Evolutionary conservation across 2,113 vertebrate genomes (phyloP).

Genomic region (Hippopotamus amphibius): DNA sequence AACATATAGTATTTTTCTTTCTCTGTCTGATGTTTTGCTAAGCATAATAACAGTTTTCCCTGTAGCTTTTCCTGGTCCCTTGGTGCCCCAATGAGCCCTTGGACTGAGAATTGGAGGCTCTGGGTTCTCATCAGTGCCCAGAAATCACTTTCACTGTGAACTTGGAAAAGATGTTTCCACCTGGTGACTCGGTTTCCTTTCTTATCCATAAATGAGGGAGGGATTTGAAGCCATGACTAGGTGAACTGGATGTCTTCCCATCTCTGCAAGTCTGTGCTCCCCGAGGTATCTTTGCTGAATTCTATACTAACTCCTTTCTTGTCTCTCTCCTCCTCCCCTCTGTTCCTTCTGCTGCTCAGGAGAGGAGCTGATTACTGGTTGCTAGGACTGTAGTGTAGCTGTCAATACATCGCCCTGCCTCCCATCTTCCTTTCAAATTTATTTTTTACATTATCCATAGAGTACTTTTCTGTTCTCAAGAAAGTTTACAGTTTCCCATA

Average conservation of each 20-base stretch:
- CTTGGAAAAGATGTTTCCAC: neutral
- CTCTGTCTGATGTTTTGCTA: neutral
- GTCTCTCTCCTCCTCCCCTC: neutral
- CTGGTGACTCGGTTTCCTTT: neutral
- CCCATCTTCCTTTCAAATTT: neutral
- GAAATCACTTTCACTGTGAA: neutral
- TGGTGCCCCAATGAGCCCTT: neutral
- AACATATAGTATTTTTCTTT: neutral
- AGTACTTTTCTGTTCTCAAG: constrained; percentile 21
- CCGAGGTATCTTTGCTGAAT: neutral
- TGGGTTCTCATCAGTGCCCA: neutral
- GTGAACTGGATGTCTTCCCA: neutral
- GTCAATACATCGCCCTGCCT: neutral
- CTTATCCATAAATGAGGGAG: neutral
- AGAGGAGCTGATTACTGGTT: neutral
- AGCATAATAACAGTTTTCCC: neutral
- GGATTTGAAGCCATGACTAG: neutral
- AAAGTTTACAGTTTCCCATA: constrained; percentile 16
- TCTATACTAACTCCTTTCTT: neutral
- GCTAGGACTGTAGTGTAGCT: neutral
- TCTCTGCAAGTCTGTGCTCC: neutral
- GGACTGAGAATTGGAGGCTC: neutral
- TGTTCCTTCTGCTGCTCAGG: neutral
- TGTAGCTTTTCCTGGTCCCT: neutral
- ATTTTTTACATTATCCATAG: neutral